phyloP scores from a whole-genome alignment of 2,113 vertebrate species.

The Jacana jacana region DNA sequence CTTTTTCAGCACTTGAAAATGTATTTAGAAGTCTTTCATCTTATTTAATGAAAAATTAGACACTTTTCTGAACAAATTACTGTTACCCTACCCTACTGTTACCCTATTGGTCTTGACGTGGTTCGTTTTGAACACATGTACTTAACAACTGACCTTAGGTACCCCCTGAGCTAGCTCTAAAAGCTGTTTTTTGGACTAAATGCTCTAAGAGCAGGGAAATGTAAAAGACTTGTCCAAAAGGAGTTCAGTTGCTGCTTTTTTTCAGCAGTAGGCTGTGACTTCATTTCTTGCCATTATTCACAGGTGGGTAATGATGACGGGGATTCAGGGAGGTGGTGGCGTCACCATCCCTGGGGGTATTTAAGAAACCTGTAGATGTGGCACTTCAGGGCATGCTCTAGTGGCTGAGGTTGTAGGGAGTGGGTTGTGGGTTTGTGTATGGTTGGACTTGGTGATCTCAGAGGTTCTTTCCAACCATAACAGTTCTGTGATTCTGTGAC shows the following conservation, averaged over 20 bases:
- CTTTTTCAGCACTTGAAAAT: background rate
- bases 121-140: background rate
- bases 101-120: background rate
- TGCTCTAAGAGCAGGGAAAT: background rate
- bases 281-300: background rate
- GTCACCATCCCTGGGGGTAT: too few relatives aligned
- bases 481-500: too few relatives aligned
- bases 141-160: background rate
- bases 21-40: background rate
- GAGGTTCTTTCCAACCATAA: too few relatives aligned
- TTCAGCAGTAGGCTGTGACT: background rate
- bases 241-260: background rate
- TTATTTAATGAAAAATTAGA: conserved; percentile 23
- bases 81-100: background rate
- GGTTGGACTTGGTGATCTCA: too few relatives aligned
- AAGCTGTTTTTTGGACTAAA: background rate
- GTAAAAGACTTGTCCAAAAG: background rate
- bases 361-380: too few relatives aligned
- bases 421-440: too few relatives aligned
- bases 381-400: too few relatives aligned
- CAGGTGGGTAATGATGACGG: background rate
- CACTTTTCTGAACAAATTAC: background rate
- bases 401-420: too few relatives aligned
- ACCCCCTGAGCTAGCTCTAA: background rate
- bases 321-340: too few relatives aligned